These are phyloP conservation scores for Mus caroli DNA, from an alignment of 2,797 vertebrate species.

Conservation along the genomic window DNA sequence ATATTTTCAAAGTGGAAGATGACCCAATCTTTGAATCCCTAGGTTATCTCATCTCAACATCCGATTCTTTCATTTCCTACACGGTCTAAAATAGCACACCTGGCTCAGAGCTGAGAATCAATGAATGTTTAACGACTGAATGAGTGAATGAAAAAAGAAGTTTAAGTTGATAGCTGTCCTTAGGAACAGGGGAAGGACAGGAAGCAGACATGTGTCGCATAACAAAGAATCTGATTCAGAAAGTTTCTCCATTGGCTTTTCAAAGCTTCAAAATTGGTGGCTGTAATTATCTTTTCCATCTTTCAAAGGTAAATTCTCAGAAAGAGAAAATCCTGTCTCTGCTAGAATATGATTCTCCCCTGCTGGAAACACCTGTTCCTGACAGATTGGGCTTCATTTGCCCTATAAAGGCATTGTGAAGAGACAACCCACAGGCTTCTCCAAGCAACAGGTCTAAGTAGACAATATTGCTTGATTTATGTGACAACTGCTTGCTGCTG, in stretches of 20 bases:
- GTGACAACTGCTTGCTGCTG: neutral
- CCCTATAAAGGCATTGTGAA: slow-evolving; percentile 3
- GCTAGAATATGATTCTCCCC: slow-evolving; percentile 65
- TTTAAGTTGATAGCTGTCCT: slow-evolving; percentile 36
- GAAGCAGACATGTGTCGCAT: neutral
- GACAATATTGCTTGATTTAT: slow-evolving; percentile 47
- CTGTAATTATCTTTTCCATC: slow-evolving; percentile 71
- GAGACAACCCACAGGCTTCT: slow-evolving; percentile 39
- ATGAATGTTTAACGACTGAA: slow-evolving; percentile 71
- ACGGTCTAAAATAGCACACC: slow-evolving; percentile 51
- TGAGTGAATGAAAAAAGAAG: slow-evolving; percentile 63
- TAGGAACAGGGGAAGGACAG: neutral
- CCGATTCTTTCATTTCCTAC: slow-evolving; percentile 64
- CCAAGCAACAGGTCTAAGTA: neutral
- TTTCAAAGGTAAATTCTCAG: slow-evolving; percentile 74
- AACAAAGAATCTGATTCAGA: slow-evolving; percentile 59
- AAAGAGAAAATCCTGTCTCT: slow-evolving; percentile 65
- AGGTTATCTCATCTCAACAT: slow-evolving; percentile 7
- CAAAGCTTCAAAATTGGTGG: slow-evolving; percentile 70
- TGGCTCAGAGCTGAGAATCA: slow-evolving; percentile 44
- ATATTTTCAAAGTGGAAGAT: slow-evolving; percentile 62
- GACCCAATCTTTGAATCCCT: slow-evolving; percentile 43
- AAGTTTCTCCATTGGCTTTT: slow-evolving; percentile 69
- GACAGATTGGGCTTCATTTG: slow-evolving; percentile 60
- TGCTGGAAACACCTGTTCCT: slow-evolving; percentile 73